Base-by-base conservation (phyloP, 2,888 invertebrate species). In the Oscheius sp. region DNA sequence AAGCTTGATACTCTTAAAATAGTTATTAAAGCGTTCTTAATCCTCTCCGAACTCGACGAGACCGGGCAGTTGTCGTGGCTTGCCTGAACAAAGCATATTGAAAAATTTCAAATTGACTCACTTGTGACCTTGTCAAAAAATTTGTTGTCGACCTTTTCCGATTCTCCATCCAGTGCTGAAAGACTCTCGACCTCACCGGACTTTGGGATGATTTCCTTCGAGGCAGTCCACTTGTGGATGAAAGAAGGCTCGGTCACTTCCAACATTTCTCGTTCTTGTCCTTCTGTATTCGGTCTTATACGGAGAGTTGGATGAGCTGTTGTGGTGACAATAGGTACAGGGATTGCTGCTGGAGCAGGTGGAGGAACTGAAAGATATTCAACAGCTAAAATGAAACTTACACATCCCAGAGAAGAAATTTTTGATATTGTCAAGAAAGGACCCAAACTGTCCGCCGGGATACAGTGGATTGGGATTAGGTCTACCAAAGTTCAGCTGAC, bases 401-500 rank as follows among this genome's bases (percentile, higher is more conserved):
- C 81, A 78, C 58, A 81, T 59, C 50, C 77, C 75, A 1, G 75
- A 57, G 76, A 81, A 81, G 55, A 81, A 81, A 57, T 74, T 78
- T 65, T 76, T 78, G 53, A 79, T 72, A 58, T 81, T 81, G 33
- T 81, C 81, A 47, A 81, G 29, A 47, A 81, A 81, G n/a, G 73
- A 71, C n/a, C 79, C 79, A 50, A 81, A 74, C 42, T 81, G 81
- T 59, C 81, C 81, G n/a, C 75, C 78, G 4, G 81, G 81, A 66
- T 81, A 79, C 60, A 74, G 73, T 7, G 81, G 76, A 47, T 63
- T 70, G 4, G 76, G 75, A n/a, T 79, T 62, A 47, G 78, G 79
- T 5, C 35, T 68, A 2, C 68, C 68, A 33, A 68, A 68, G 53
- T 68, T 68, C 13, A 80, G 70, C 60, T 80, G 78, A 70, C 78